Conservation (phyloP, 2,888 invertebrate genomes). For the Drosophila longiperda region DNA sequence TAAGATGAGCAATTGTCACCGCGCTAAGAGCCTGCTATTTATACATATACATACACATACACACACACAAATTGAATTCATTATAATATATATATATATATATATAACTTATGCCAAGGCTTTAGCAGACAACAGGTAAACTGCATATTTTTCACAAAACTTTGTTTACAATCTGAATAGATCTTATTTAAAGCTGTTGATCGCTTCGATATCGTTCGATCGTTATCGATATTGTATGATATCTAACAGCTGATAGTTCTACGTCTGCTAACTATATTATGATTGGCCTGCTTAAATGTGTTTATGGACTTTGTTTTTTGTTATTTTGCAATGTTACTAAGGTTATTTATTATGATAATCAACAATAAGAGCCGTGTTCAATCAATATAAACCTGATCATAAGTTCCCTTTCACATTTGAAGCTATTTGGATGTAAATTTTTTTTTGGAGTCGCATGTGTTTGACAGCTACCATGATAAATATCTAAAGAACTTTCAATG, state of each 20-base stretch:
- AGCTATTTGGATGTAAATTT: neutral
- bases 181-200: neutral
- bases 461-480: neutral
- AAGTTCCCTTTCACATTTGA: neutral
- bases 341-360: neutral
- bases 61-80: constrained; percentile 27
- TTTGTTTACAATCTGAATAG: neutral
- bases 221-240: neutral
- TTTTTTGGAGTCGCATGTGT: neutral
- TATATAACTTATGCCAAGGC: constrained; percentile 24
- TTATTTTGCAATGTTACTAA: neutral
- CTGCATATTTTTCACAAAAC: neutral
- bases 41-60: constrained; percentile 1
- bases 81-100: constrained; percentile 25
- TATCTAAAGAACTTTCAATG: too few species aligned
- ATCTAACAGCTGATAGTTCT: neutral
- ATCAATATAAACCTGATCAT: neutral
- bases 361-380: neutral
- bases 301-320: neutral
- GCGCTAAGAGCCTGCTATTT: constrained; percentile 41
- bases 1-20: constrained; percentile 27
- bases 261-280: neutral
- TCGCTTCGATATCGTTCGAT: neutral
- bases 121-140: neutral
- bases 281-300: neutral